Conservation (phyloP, 2,113 vertebrate genomes). For the Stomatorhinus ivindoensis region DNA sequence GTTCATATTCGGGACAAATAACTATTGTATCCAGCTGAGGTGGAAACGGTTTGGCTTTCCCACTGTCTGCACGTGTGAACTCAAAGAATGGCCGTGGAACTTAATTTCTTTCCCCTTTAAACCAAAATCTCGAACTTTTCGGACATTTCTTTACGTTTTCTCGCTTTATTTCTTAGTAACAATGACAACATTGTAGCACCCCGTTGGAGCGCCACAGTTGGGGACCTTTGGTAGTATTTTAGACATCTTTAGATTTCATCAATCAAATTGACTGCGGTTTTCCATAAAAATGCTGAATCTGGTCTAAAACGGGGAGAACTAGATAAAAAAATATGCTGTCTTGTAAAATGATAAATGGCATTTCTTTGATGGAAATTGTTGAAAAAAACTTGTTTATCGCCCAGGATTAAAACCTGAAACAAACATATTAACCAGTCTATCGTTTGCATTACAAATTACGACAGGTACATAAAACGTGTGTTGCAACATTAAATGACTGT, state of each 20-base stretch:
- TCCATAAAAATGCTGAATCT: constrained; percentile 99
- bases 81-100: constrained; percentile 57
- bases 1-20: constrained; percentile 34
- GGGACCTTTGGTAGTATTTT: constrained; percentile 96
- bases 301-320: constrained; percentile 91
- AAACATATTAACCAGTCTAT: constrained; percentile 4
- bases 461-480: not conserved
- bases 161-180: constrained; percentile 78
- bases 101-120: constrained; percentile 44
- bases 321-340: constrained; percentile 98
- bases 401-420: constrained; percentile 16
- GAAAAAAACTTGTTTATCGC: constrained; percentile 53
- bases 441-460: not conserved
- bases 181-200: constrained; percentile 98
- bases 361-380: constrained; percentile 90
- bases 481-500: not conserved
- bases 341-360: constrained; percentile 98
- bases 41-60: constrained; percentile 84
- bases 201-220: constrained; percentile 97
- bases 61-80: constrained; percentile 72
- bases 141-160: constrained; percentile 90
- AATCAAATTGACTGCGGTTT: constrained; percentile 99
- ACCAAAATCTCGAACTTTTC: constrained; percentile 85
- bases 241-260: constrained; percentile 99
- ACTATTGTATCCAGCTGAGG: constrained; percentile 70